Conservation (phyloP, 1,140 invertebrate genomes). For the Euwallacea fornicatus region DNA sequence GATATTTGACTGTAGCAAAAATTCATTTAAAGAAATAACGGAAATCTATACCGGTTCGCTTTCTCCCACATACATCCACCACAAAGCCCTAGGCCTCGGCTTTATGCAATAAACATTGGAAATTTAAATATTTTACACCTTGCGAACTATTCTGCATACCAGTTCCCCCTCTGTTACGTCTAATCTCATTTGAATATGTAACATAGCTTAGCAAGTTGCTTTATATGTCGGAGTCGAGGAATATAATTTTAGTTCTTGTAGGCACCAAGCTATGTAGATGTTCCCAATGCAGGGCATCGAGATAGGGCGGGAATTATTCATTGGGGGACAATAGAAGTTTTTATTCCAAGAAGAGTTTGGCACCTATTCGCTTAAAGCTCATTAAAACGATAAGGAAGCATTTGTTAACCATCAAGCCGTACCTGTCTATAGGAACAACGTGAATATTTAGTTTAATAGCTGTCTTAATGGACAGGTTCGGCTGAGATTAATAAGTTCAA, state of each 20-base stretch:
- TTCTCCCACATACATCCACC: background rate
- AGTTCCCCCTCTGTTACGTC: conserved; percentile 5
- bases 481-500: no score
- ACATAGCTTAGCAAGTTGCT: conserved; percentile 12
- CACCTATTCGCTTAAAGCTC: no score
- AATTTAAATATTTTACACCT: conserved; percentile 33
- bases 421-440: no score
- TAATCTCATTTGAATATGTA: conserved; percentile 26
- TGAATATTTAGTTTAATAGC: no score
- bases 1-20: background rate
- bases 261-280: background rate
- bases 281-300: no score
- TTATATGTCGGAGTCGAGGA: conserved; percentile 8
- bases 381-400: no score
- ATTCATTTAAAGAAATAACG: background rate
- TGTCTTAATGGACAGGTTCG: no score
- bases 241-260: background rate
- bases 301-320: no score
- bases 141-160: conserved; percentile 8
- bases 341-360: no score
- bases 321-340: no score
- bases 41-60: background rate
- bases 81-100: background rate
- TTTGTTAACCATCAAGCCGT: no score
- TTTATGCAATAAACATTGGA: conserved; percentile 26